phyloP scores from a whole-genome alignment of 2,113 vertebrate species.

The Psilopsiagon aurifrons region DNA sequence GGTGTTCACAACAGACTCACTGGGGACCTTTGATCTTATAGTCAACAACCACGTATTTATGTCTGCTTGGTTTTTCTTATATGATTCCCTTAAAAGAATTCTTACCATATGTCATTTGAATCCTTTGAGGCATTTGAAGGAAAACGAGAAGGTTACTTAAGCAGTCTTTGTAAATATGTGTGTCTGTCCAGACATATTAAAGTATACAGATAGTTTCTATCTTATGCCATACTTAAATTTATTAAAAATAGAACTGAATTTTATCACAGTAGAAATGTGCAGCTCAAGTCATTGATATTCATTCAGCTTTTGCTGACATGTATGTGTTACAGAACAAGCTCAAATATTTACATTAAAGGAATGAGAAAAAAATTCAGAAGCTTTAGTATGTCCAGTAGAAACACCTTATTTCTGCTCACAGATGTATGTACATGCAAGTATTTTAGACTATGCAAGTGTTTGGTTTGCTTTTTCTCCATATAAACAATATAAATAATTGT shows the following conservation, averaged over 20 bases:
- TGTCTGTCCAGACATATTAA: conserved; percentile 44
- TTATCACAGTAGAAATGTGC: not conserved
- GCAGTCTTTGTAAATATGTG: conserved; percentile 41
- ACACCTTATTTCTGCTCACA: not conserved
- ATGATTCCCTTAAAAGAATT: conserved; percentile 34
- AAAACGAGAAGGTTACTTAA: conserved; percentile 44
- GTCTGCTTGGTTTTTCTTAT: conserved; percentile 20
- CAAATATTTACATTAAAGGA: not conserved
- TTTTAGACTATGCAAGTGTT: not conserved
- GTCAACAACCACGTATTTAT: conserved; percentile 7
- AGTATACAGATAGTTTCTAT: not conserved
- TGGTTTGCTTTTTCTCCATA: not conserved
- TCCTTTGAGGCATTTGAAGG: not conserved
- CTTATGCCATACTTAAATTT: not conserved
- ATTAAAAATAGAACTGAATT: conserved; percentile 48
- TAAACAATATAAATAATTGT: not conserved
- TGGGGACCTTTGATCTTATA: conserved; percentile 1
- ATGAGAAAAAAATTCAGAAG: not conserved
- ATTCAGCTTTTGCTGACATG: not conserved
- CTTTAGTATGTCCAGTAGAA: not conserved
- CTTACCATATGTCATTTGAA: conserved; percentile 31
- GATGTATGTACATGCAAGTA: not conserved
- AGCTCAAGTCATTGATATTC: not conserved
- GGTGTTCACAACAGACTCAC: not conserved
- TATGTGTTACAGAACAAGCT: not conserved